Evolutionary conservation across 2,797 vertebrate species (phyloP).

Genomic region (Pogoniulus pusillus): DNA sequence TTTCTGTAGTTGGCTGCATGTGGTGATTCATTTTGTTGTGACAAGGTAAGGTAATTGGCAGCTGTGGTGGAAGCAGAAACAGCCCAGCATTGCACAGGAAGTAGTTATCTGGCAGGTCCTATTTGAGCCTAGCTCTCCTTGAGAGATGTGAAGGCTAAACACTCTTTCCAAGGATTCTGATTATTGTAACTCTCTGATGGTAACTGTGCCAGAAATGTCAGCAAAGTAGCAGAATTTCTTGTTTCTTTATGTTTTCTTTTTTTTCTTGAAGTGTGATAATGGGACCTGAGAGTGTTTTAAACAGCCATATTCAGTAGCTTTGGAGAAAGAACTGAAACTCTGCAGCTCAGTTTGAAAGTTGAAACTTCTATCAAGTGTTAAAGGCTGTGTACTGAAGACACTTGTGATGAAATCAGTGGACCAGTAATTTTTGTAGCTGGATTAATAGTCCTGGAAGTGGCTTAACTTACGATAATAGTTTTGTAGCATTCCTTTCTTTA

Average conservation of each 20-base stretch:
- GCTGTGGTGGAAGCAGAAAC: background rate
- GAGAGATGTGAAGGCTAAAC: background rate
- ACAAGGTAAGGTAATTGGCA: fast-evolving
- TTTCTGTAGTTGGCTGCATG: background rate
- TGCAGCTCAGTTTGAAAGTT: background rate
- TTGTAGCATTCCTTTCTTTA: slow-evolving; percentile 23
- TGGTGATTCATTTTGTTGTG: background rate
- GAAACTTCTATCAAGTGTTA: background rate
- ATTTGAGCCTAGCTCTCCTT: background rate
- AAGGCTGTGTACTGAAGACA: background rate
- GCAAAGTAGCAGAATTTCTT: background rate
- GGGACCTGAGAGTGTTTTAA: fast-evolving
- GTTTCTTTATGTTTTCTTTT: background rate
- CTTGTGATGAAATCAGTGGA: background rate
- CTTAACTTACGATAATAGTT: background rate
- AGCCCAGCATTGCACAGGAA: background rate
- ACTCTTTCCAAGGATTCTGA: background rate
- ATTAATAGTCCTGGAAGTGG: background rate
- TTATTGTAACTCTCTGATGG: background rate
- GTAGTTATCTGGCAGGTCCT: background rate
- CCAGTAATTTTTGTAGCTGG: background rate
- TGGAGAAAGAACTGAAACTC: background rate
- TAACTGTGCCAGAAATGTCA: background rate
- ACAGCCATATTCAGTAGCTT: background rate
- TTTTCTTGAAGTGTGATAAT: background rate